Percentiles rank a stretch among this genome's conserved stretches.
These are phyloP conservation scores for Pocillopora grandis DNA, from an alignment of 92 coral and sea anemone genomes.

Conservation along the genomic window DNA sequence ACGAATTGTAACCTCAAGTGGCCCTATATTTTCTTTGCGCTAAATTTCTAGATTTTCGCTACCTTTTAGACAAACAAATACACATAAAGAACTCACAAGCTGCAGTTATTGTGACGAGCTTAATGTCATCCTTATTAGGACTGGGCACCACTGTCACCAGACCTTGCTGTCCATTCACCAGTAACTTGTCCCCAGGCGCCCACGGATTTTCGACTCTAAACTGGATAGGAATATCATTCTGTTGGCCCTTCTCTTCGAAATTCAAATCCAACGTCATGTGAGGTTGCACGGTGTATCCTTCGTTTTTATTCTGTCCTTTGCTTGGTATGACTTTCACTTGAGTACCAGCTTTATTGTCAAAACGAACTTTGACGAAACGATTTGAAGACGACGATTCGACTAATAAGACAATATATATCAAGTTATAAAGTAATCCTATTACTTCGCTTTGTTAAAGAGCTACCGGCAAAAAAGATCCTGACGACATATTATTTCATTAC, in stretches of 20 bases:
- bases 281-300: slow-evolving; percentile 92
- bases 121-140: slow-evolving; percentile 57
- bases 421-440: neutral
- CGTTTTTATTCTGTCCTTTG: slow-evolving; percentile 86
- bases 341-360: slow-evolving; percentile 91
- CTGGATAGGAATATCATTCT: slow-evolving; percentile 88
- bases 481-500: no score
- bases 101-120: slow-evolving; percentile 65
- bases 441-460: no score
- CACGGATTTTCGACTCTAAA: slow-evolving; percentile 86
- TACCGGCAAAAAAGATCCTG: no score
- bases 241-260: slow-evolving; percentile 90
- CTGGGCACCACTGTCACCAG: slow-evolving; percentile 84
- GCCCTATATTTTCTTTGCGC: no score
- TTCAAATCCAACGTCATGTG: slow-evolving; percentile 96
- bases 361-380: slow-evolving; percentile 93
- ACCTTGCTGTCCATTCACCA: slow-evolving; percentile 80
- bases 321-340: slow-evolving; percentile 86
- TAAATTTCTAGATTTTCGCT: neutral
- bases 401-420: neutral
- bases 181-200: slow-evolving; percentile 60
- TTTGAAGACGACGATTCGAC: slow-evolving; percentile 85
- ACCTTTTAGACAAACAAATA: neutral
- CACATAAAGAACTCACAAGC: slow-evolving; percentile 60
- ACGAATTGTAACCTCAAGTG: no score